Conservation (phyloP, 2,888 invertebrate genomes). For the Sesia bembeciformis region DNA sequence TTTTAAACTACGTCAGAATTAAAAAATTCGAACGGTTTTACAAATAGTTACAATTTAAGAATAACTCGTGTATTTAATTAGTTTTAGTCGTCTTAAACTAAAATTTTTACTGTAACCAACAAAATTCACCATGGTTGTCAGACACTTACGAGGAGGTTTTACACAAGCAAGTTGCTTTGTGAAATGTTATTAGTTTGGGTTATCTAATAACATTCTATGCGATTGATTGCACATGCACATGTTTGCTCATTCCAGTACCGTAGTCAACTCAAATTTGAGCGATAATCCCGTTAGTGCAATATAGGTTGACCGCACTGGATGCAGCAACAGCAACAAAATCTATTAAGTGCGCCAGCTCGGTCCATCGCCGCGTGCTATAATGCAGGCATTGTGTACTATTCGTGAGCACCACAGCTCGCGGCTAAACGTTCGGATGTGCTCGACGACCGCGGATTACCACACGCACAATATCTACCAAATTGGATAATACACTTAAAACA, state of each 20-base stretch:
- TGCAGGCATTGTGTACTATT: conserved; percentile 38
- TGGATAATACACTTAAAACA: conserved; percentile 81
- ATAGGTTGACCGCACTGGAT: conserved; percentile 53
- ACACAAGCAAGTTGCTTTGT: not conserved
- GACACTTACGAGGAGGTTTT: no score
- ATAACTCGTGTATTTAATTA: no score
- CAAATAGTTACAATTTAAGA: no score
- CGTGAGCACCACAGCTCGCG: conserved; percentile 36
- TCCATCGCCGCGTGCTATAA: conserved; percentile 54
- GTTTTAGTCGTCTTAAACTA: no score
- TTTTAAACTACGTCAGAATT: no score
- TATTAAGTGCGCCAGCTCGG: conserved; percentile 67
- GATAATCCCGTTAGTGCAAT: conserved; percentile 64
- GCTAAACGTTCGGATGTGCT: conserved; percentile 50
- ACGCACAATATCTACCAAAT: conserved; percentile 76
- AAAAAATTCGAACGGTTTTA: no score
- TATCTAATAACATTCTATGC: conserved; percentile 4
- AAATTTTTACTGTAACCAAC: no score
- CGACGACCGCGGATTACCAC: conserved; percentile 62
- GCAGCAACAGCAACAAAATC: conserved; percentile 64
- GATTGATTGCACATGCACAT: conserved; percentile 21
- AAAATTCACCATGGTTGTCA: no score
- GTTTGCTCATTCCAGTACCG: conserved; percentile 35
- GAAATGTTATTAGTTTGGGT: conserved; percentile 7
- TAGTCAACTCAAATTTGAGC: conserved; percentile 52